A percentile compares a stretch with the other conserved stretches of the same genome.
Evolutionary conservation across 2,113 vertebrate genomes (phyloP).

Genomic region (Pseudorectes ferrugineus): DNA sequence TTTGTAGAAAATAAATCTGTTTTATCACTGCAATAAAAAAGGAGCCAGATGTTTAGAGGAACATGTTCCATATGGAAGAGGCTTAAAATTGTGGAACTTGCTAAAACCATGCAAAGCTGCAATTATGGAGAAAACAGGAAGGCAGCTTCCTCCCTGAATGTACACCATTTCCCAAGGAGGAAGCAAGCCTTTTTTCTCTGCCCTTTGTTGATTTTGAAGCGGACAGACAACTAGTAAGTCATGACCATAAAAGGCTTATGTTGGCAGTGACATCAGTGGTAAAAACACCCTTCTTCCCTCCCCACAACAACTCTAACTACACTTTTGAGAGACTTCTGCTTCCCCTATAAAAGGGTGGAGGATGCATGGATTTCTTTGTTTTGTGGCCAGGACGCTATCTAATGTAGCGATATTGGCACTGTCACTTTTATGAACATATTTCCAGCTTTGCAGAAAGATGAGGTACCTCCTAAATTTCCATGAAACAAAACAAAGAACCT

Average conservation of each 20-base stretch:
- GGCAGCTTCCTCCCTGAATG: constrained; percentile 83
- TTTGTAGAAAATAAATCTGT: constrained; percentile 61
- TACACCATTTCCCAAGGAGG: constrained; percentile 87
- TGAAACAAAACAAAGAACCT: rapidly evolving
- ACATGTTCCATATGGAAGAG: constrained; percentile 76
- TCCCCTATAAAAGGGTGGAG: constrained; percentile 31
- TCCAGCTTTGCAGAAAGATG: background rate
- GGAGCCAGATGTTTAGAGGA: constrained; percentile 81
- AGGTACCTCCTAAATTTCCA: background rate
- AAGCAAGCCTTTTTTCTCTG: constrained; percentile 70
- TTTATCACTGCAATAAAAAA: constrained; percentile 58
- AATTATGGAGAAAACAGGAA: constrained; percentile 93
- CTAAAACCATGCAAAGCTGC: constrained; percentile 74
- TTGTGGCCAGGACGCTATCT: background rate
- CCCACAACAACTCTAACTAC: background rate
- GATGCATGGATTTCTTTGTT: constrained; percentile 13
- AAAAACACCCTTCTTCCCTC: constrained; percentile 1
- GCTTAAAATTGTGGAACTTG: constrained; percentile 56
- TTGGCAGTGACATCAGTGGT: constrained; percentile 37
- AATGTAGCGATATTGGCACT: background rate
- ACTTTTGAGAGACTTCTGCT: constrained; percentile 46
- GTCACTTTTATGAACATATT: background rate
- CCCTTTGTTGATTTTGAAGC: constrained; percentile 79
- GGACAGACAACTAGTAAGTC: constrained; percentile 69
- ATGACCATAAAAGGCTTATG: constrained; percentile 74